Base-by-base conservation (phyloP, 2,113 vertebrate species). In the Mastomys coucha region DNA sequence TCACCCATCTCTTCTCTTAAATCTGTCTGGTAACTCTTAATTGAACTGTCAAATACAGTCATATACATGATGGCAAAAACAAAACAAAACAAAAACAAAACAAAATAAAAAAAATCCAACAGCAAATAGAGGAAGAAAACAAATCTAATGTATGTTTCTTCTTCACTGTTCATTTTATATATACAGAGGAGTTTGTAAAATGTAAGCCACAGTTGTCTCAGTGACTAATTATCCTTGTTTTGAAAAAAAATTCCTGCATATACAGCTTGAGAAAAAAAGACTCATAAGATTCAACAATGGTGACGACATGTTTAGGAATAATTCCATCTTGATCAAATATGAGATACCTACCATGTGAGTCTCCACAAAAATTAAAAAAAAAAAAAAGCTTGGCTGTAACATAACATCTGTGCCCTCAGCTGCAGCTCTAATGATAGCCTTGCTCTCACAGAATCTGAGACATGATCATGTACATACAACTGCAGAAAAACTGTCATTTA, bases 401-500 rank as follows among this genome's bases (percentile, higher is more conserved):
- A 1, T 22, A 20, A 33, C 16, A 60, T 2, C 5, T 19, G 1
- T 53, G 10, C 14, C 10, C 0, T 42, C 49, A 22, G 42, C 16
- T 26, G 13, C 19, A 16, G 51, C 49, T 5, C 1, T 51, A n/a
- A 1, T 0, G 0, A 77, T 7, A 24, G 1, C 12, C 5, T 5
- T 12, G 7, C 19, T 49, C n/a, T 31, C 36, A 75, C 12, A 6
- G 11, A 20, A 45, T 24, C 70, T 80, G 56, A 39, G 33, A 10
- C 10, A 14, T 1, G 36, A 8, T 26, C 11, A 72, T 1, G 0
- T 53, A 14, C 28, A 17, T 20, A 80, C 45, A 77, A 45, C 76
- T 51, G 33, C 33, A 49, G 75, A 45, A 58, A 88, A 76, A 24
- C 19, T n/a, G 17, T 16, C 33, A 63, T 1, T 70, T 78, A 11